Evolutionary conservation across 2,888 invertebrate genomes (phyloP), one percentile per base, ranked within the genome.

Genomic region (Agriopis aurantiaria): DNA sequence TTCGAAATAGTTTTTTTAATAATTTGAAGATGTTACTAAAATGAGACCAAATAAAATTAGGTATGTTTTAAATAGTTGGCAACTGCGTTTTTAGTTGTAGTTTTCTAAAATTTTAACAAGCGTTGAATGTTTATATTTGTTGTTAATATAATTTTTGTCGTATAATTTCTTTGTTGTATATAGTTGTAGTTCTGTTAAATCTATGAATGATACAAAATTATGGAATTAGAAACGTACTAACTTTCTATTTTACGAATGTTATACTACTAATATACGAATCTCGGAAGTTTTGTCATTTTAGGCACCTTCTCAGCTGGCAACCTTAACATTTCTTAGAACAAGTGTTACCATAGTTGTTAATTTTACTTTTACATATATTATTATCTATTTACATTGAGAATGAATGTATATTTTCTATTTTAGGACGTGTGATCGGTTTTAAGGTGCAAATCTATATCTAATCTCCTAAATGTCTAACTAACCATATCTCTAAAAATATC

Each of bases 21-120:
- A 78, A 83, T 84, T 85, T 81, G 87, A 88, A 48, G 88, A 90
- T 90, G 89, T 92, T 93, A 92, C 90, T 93, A 93, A 71, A 91
- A 91, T 87, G 92, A 93, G 93, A 93, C 93, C 93, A 93, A 94
- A 94, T 94, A 94, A 92, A 90, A 86, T 89, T 93, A 93, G 92
- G 89, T 92, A 91, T 82, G 86, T 89, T 91, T 80, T 80, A 81
- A 76, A 80, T 86, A 89, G 88, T 87, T 86, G 85, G 85, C 85
- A 84, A 88, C 83, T 89, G 81, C 84, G 86, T 89, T 75, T 88
- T 89, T 85, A 88, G 87, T 90, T 91, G 88, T 92, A 93, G 89
- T 86, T 83, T 85, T 92, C 88, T 92, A 92, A 65, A 90, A 91
- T 91, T 91, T 89, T 92, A 93, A 91, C 82, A 83, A 85, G 78